Percentiles rank a stretch among this genome's conserved stretches.
Conservation (phyloP, 2,797 vertebrate genomes). For the Urosaurus nigricauda region DNA sequence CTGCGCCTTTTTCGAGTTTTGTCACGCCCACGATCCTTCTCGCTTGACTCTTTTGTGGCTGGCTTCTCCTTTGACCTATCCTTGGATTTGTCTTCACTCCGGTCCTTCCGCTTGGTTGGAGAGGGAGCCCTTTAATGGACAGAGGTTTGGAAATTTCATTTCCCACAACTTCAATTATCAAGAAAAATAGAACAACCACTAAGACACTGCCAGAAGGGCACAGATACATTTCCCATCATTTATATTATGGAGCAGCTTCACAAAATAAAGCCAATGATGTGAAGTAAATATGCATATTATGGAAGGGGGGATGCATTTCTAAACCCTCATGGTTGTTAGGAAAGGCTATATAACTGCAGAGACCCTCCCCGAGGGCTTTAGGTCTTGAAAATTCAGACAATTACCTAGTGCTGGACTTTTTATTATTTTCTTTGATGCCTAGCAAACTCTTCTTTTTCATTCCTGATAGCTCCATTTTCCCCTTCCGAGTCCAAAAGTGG, state of each 20-base stretch:
- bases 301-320: not conserved
- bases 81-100: slow-evolving; percentile 92
- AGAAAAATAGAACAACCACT: not conserved
- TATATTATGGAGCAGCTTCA: slow-evolving; percentile 19
- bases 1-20: slow-evolving; percentile 93
- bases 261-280: slow-evolving; percentile 18
- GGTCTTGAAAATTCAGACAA: slow-evolving; percentile 36
- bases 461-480: slow-evolving; percentile 76
- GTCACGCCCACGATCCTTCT: slow-evolving; percentile 93
- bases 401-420: slow-evolving; percentile 77
- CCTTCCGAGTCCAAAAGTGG: slow-evolving; percentile 75
- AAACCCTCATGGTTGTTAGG: slow-evolving; percentile 35
- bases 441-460: slow-evolving; percentile 81
- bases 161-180: rapidly evolving
- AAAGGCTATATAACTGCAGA: slow-evolving; percentile 3
- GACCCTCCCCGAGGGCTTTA: slow-evolving; percentile 12
- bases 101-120: slow-evolving; percentile 94
- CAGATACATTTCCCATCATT: not conserved
- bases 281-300: not conserved
- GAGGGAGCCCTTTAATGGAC: slow-evolving; percentile 89
- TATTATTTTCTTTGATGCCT: slow-evolving; percentile 78
- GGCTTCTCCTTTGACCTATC: slow-evolving; percentile 92
- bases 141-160: slow-evolving; percentile 19
- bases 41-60: slow-evolving; percentile 86
- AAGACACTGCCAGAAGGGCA: not conserved